A percentile compares a stretch with the other conserved stretches of the same genome.
Evolutionary conservation across 2,113 vertebrate genomes (phyloP).

Genomic region (Rhinopomastus cyanomelas): DNA sequence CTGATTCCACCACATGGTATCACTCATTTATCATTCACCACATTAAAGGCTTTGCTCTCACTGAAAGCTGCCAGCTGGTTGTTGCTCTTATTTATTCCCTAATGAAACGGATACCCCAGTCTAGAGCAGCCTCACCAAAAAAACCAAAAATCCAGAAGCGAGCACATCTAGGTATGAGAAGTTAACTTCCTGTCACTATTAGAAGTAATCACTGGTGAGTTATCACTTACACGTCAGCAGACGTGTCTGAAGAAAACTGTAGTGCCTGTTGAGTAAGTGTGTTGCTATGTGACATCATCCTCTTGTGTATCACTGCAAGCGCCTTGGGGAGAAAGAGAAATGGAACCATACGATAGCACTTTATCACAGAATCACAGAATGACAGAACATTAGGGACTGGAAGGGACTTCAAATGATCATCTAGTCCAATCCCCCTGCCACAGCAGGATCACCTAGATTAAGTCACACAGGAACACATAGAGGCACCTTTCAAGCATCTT

Average conservation of each 20-base stretch:
- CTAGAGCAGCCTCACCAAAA: background rate
- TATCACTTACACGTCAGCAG: background rate
- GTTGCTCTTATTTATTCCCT: background rate
- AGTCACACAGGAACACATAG: too few species aligned
- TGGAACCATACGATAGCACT: background rate
- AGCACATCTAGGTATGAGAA: background rate
- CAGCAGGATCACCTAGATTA: too few species aligned
- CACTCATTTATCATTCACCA: background rate
- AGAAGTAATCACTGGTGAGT: background rate
- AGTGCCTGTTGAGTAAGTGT: background rate
- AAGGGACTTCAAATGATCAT: too few species aligned
- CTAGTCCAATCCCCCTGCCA: too few species aligned
- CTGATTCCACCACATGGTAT: background rate
- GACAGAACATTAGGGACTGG: too few species aligned
- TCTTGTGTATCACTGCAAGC: background rate
- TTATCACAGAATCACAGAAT: too few species aligned
- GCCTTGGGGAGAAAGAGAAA: background rate
- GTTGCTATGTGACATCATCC: background rate
- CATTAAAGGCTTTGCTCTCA: background rate
- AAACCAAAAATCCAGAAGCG: background rate
- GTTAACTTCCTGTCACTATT: slow-evolving; percentile 1
- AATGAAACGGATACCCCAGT: background rate
- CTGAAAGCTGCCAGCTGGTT: background rate
- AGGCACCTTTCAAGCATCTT: too few species aligned
- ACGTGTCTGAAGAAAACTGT: background rate